A percentile compares a stretch with the other conserved stretches of the same genome.
Evolutionary conservation across 2,113 vertebrate species (phyloP).

Genomic region (Calyptommatus sinebrachiatus): DNA sequence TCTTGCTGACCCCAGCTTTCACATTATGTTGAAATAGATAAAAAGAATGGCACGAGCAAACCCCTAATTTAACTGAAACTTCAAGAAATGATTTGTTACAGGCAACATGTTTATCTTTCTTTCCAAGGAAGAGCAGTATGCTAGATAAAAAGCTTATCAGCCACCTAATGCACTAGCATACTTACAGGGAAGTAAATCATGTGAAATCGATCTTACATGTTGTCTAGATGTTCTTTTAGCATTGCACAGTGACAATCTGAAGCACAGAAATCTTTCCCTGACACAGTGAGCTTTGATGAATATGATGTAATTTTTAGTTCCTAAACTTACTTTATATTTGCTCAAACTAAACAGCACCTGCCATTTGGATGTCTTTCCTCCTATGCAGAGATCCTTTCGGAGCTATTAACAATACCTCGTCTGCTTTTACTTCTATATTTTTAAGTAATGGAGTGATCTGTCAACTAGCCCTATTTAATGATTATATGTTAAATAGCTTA

Average conservation of each 20-base stretch:
- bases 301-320: slow-evolving; percentile 81
- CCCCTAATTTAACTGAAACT: slow-evolving; percentile 15
- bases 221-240: slow-evolving; percentile 76
- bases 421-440: too few relatives aligned
- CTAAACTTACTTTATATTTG: slow-evolving; percentile 35
- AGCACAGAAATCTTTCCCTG: slow-evolving; percentile 58
- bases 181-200: slow-evolving; percentile 53
- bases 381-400: too few relatives aligned
- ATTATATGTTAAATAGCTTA: too few relatives aligned
- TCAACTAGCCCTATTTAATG: too few relatives aligned
- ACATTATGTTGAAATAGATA: slow-evolving; percentile 51
- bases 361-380: too few relatives aligned
- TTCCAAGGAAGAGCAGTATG: slow-evolving; percentile 44
- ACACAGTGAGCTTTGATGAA: slow-evolving; percentile 63
- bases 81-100: background rate
- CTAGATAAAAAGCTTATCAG: slow-evolving; percentile 46
- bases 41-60: slow-evolving; percentile 37
- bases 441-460: too few relatives aligned
- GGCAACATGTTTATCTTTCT: slow-evolving; percentile 44
- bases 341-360: too few relatives aligned
- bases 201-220: slow-evolving; percentile 67
- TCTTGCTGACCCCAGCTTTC: slow-evolving; percentile 44
- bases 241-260: slow-evolving; percentile 66
- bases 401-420: too few relatives aligned
- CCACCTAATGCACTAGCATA: slow-evolving; percentile 57